phyloP scores from a whole-genome alignment of 1,140 invertebrate genomes.

The Neodiprion pinetum region DNA sequence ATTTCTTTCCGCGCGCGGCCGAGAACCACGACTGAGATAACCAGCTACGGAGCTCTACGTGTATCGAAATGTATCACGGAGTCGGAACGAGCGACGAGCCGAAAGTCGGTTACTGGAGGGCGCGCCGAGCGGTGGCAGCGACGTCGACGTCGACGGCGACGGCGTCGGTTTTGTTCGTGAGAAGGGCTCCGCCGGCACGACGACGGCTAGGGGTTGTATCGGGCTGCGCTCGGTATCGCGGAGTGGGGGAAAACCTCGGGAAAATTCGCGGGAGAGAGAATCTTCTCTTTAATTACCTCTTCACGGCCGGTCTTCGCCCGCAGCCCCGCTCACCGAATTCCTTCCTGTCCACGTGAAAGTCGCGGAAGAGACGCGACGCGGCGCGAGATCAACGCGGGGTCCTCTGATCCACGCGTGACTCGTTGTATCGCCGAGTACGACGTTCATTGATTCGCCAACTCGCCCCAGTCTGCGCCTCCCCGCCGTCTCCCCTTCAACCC shows the following conservation, averaged over 20 bases:
- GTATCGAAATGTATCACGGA: conserved; percentile 7
- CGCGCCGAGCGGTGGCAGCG: not conserved
- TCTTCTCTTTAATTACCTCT: not conserved
- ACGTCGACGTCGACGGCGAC: conserved; percentile 3
- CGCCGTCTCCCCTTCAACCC: too few species aligned
- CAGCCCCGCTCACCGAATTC: not conserved
- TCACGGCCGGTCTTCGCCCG: not conserved
- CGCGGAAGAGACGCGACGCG: not conserved
- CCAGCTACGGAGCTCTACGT: not conserved
- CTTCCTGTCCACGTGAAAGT: not conserved
- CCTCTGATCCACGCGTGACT: not conserved
- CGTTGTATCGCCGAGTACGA: not conserved
- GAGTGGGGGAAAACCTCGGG: not conserved
- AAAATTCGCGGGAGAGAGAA: not conserved
- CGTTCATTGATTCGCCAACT: not conserved
- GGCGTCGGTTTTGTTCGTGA: conserved; percentile 2
- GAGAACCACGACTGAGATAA: too few species aligned
- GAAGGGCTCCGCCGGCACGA: not conserved
- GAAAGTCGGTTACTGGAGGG: not conserved
- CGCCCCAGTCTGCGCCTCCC: not conserved
- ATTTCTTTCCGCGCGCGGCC: too few species aligned
- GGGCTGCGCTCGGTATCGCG: not conserved
- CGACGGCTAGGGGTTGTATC: not conserved
- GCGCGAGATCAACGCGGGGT: not conserved
- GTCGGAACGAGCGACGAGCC: not conserved